phyloP scores from a whole-genome alignment of 2,113 vertebrate species.

The Natator depressus region DNA sequence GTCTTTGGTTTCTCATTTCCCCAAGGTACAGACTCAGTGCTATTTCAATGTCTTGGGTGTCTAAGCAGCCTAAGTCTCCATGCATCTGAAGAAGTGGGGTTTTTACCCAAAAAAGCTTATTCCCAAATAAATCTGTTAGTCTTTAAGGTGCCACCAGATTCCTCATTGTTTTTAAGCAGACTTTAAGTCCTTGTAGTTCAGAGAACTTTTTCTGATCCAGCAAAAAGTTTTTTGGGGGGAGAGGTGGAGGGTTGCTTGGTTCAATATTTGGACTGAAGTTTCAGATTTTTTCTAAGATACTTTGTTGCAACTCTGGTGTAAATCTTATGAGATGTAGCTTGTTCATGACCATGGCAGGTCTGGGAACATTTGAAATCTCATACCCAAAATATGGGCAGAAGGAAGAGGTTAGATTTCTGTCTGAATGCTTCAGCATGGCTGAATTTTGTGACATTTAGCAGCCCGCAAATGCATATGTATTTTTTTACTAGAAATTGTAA shows the following conservation, averaged over 20 bases:
- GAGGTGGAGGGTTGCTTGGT: not conserved
- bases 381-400: not conserved
- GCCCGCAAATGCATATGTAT: not conserved
- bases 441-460: not conserved
- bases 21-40: not conserved
- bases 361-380: not conserved
- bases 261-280: not conserved
- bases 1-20: not conserved
- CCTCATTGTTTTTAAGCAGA: not conserved
- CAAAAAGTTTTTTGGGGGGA: not conserved
- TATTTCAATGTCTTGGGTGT: not conserved
- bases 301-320: not conserved
- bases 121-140: no score
- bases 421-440: not conserved
- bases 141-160: no score
- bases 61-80: not conserved
- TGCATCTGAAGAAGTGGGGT: not conserved
- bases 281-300: accelerated
- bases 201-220: not conserved
- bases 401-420: not conserved
- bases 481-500: not conserved
- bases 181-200: not conserved
- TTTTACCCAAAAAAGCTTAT: no score
- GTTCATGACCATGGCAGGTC: not conserved
- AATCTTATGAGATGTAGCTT: not conserved